Evolutionary conservation across 2,888 invertebrate genomes (phyloP).

Genomic region (Morpho deidamia): DNA sequence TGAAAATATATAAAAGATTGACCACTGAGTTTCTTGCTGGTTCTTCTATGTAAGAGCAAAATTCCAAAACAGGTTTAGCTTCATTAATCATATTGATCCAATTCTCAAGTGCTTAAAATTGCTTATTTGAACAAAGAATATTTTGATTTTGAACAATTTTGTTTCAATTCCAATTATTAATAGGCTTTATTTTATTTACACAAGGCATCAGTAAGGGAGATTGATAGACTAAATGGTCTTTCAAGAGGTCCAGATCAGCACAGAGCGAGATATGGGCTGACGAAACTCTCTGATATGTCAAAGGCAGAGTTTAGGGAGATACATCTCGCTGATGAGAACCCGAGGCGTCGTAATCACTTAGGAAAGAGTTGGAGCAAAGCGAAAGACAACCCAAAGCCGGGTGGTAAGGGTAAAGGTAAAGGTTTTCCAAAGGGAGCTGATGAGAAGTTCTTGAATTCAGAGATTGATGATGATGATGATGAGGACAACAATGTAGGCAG

Average conservation of each 20-base stretch:
- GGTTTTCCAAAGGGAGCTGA: too few species aligned
- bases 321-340: slow-evolving; percentile 61
- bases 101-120: too few species aligned
- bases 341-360: slow-evolving; percentile 12
- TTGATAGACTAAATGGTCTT: slow-evolving; percentile 62
- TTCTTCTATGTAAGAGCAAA: too few species aligned
- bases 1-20: too few species aligned
- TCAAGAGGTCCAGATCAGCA: slow-evolving; percentile 51
- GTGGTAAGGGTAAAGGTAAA: too few species aligned
- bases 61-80: too few species aligned
- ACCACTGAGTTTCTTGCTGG: too few species aligned
- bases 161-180: background rate
- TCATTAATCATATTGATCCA: too few species aligned
- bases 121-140: too few species aligned
- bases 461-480: slow-evolving; percentile 9
- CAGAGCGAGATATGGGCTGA: slow-evolving; percentile 78
- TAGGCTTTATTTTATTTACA: slow-evolving; percentile 22
- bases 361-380: slow-evolving; percentile 46
- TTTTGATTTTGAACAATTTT: background rate
- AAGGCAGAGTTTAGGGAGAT: slow-evolving; percentile 76
- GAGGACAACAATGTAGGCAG: slow-evolving; percentile 14
- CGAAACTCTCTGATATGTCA: slow-evolving; percentile 80
- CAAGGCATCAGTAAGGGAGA: slow-evolving; percentile 70
- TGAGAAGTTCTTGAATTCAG: background rate
- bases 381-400: slow-evolving; percentile 28